These are phyloP conservation scores for Bucco capensis DNA, from an alignment of 2,113 vertebrate genomes.

Conservation along the genomic window DNA sequence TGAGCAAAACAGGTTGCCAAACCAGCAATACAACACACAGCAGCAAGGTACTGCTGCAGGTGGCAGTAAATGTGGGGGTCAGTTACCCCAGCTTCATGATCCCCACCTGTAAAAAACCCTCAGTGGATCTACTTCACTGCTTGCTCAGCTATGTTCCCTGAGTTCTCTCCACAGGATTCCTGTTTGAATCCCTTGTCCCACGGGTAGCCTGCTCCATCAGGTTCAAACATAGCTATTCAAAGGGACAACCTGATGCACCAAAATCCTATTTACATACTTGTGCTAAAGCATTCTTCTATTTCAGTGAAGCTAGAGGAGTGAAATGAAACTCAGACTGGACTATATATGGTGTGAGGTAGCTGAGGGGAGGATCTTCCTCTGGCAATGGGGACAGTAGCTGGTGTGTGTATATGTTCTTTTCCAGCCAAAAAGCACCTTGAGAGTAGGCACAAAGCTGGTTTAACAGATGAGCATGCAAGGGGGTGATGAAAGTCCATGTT, in stretches of 20 bases:
- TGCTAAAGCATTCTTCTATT: not conserved
- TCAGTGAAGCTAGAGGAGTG: not conserved
- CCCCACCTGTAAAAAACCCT: not conserved
- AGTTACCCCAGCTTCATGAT: not conserved
- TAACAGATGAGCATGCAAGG: not conserved
- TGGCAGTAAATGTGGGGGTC: not conserved
- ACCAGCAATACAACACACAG: not conserved
- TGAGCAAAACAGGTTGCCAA: not conserved
- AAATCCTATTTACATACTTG: fast-evolving
- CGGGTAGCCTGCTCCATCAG: not conserved
- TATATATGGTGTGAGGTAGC: not conserved
- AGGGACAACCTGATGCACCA: not conserved
- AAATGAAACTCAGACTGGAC: not conserved
- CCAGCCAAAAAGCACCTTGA: not conserved
- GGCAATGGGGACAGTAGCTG: not conserved
- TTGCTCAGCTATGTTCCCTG: not conserved
- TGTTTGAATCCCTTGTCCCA: not conserved
- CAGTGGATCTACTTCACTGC: not conserved
- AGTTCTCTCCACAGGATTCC: not conserved
- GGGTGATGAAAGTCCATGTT: not conserved
- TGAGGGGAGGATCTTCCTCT: not conserved
- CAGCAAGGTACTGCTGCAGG: not conserved
- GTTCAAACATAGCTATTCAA: not conserved
- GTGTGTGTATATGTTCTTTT: not conserved
- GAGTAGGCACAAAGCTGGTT: not conserved